A percentile compares a stretch with the other conserved stretches of the same genome.
Evolutionary conservation across 1,140 invertebrate genomes (phyloP).

Genomic region (Hirudo medicinalis): DNA sequence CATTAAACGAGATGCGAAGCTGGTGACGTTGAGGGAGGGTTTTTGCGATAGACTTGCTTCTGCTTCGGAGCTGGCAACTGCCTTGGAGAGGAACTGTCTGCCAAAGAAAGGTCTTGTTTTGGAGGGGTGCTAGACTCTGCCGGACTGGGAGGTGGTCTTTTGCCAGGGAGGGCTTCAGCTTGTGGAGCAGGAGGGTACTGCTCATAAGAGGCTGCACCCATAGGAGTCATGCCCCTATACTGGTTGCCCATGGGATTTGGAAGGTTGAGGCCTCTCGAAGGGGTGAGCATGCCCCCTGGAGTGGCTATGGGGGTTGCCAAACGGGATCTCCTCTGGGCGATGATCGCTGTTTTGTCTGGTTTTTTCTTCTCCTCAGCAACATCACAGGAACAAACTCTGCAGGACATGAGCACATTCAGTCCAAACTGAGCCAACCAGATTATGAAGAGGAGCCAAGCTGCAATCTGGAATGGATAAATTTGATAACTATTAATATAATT

Average conservation of each 20-base stretch:
- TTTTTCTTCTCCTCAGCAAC: conserved; percentile 23
- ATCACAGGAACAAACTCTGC: conserved; percentile 22
- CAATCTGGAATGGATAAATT: conserved; percentile 6
- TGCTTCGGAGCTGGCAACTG: conserved; percentile 6
- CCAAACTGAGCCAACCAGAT: conserved; percentile 20
- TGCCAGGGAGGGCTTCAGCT: neutral
- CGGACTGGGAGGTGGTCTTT: neutral
- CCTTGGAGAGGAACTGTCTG: neutral
- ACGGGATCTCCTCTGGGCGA: conserved; percentile 20
- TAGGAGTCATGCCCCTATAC: neutral
- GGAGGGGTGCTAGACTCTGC: neutral
- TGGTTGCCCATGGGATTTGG: conserved; percentile 2
- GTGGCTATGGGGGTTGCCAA: conserved; percentile 23
- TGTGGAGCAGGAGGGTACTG: conserved; percentile 7
- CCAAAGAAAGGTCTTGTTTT: neutral
- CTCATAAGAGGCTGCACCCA: neutral
- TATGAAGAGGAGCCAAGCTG: conserved; percentile 20
- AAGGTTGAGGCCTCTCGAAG: neutral
- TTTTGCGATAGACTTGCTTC: conserved; percentile 17
- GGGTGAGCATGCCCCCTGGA: conserved; percentile 16
- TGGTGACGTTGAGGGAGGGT: neutral
- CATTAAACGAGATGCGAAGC: no score
- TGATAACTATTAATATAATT: no score
- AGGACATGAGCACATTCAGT: conserved; percentile 15
- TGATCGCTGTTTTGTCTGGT: conserved; percentile 13